Conservation (phyloP, 1,140 invertebrate genomes). For the Alviniconcha marisindica region DNA sequence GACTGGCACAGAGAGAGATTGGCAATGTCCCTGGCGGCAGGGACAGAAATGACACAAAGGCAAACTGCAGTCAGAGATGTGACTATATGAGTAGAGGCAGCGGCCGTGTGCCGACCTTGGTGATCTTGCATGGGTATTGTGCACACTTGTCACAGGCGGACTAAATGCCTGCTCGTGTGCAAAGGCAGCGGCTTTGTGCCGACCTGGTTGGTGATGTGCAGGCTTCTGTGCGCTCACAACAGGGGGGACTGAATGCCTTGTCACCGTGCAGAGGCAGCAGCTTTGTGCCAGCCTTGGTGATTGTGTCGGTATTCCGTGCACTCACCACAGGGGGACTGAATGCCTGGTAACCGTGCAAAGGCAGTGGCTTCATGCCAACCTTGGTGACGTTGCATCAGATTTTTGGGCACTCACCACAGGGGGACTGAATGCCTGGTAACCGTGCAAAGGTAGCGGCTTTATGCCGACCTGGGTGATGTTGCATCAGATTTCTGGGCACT, state of each 20-base stretch:
- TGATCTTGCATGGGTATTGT: not conserved
- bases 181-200: conserved; percentile 1
- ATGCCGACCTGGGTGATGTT: not conserved
- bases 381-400: not conserved
- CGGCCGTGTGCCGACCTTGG: not conserved
- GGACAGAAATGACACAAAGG: not conserved
- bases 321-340: not conserved
- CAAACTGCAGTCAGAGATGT: not conserved
- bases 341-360: conserved; percentile 12
- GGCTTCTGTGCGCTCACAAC: not conserved
- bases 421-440: conserved; percentile 8
- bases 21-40: conserved; percentile 27
- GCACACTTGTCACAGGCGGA: not conserved
- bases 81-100: conserved; percentile 20
- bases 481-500: too few species aligned
- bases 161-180: not conserved
- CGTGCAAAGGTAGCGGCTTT: not conserved
- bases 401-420: not conserved
- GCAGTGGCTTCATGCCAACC: conserved; percentile 7
- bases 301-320: not conserved
- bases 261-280: not conserved
- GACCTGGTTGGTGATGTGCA: not conserved
- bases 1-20: not conserved
- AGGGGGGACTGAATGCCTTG: conserved; percentile 8
- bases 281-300: not conserved